Percentiles rank a stretch among this genome's conserved stretches.
These are phyloP conservation scores for Okamejei kenojei DNA, from an alignment of 2,797 vertebrate genomes.

Conservation along the genomic window DNA sequence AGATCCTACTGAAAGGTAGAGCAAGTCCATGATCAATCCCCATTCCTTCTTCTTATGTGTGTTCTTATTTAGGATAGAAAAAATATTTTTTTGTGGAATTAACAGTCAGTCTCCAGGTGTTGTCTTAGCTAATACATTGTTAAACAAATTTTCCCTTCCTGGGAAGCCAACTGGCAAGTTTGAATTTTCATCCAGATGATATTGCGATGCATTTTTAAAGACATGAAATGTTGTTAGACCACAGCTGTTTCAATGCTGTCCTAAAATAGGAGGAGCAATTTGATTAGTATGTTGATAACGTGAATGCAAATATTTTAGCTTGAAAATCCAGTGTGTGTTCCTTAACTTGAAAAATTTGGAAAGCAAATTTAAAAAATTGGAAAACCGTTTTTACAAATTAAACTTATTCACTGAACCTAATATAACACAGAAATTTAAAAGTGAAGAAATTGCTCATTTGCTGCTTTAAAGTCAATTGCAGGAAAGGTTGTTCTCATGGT, in stretches of 20 bases:
- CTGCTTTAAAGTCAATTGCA: background rate
- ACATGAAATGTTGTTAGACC: background rate
- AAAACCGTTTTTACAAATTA: background rate
- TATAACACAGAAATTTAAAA: background rate
- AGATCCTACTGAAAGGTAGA: too few relatives aligned
- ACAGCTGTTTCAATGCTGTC: background rate
- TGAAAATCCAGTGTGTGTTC: background rate
- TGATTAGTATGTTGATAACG: background rate
- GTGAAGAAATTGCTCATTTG: background rate
- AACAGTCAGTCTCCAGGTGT: too few relatives aligned
- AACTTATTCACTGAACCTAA: background rate
- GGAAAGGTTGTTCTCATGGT: background rate
- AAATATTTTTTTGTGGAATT: too few relatives aligned
- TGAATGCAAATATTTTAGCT: background rate
- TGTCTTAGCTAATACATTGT: background rate
- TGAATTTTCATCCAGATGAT: background rate
- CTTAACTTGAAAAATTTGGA: background rate
- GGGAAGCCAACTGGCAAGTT: background rate
- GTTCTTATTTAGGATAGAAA: too few relatives aligned
- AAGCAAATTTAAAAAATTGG: background rate
- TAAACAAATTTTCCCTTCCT: background rate
- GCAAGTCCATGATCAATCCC: too few relatives aligned
- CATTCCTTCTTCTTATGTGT: too few relatives aligned
- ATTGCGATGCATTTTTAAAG: background rate
- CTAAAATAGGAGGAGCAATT: background rate